These are phyloP conservation scores for Choloepus hoffmanni DNA, from an alignment of 2,113 vertebrate genomes.

Conservation along the genomic window DNA sequence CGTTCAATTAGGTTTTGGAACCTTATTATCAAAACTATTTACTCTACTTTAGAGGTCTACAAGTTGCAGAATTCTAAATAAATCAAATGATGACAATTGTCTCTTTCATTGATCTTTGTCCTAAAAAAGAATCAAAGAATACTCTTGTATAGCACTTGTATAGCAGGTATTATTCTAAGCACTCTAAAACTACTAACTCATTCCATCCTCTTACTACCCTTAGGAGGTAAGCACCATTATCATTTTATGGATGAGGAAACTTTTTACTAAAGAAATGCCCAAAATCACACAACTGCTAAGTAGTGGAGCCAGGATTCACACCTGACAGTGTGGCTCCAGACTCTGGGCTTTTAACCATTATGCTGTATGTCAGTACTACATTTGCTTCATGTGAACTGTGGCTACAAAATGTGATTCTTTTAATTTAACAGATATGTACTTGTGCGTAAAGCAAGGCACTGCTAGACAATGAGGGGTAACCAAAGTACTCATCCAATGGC, in stretches of 20 bases:
- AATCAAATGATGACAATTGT: background rate
- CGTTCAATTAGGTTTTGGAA: background rate
- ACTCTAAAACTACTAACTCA: conserved; percentile 26
- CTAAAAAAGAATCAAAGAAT: conserved; percentile 15
- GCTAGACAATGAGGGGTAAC: background rate
- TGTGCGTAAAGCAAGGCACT: background rate
- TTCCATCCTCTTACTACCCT: background rate
- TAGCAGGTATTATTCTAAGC: background rate
- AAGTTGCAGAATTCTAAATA: conserved; percentile 34
- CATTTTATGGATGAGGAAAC: conserved; percentile 11
- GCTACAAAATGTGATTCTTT: background rate
- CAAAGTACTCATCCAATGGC: background rate
- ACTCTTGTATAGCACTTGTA: background rate
- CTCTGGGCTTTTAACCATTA: background rate
- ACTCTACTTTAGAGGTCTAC: background rate
- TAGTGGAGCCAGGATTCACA: background rate
- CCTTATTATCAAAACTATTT: conserved; percentile 12
- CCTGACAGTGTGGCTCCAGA: background rate
- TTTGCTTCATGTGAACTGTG: background rate
- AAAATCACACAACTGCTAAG: background rate
- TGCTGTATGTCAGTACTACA: background rate
- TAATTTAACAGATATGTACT: background rate
- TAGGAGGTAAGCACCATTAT: background rate
- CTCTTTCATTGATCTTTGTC: conserved; percentile 34
- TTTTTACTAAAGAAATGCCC: background rate